A percentile compares a stretch with the other conserved stretches of the same genome.
These are phyloP conservation scores for Polyergus mexicanus DNA, from an alignment of 1,140 invertebrate genomes.

Conservation along the genomic window DNA sequence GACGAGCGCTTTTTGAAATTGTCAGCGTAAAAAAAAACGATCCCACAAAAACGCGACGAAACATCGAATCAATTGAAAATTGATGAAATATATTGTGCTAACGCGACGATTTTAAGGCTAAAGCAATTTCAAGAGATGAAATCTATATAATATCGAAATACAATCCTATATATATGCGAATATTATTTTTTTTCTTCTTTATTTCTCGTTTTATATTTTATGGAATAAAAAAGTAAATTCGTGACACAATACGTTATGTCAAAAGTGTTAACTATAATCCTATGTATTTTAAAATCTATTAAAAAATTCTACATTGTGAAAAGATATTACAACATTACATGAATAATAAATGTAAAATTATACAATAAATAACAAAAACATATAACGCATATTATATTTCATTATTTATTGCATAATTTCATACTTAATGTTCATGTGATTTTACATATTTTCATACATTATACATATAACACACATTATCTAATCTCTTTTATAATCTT, in stretches of 20 bases:
- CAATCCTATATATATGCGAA: neutral
- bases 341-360: too few relatives aligned
- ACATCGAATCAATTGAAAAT: neutral
- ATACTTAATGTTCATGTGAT: too few relatives aligned
- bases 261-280: neutral
- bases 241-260: neutral
- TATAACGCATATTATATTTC: too few relatives aligned
- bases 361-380: too few relatives aligned
- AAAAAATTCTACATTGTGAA: neutral
- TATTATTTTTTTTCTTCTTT: conserved; percentile 8
- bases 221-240: neutral
- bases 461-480: neutral
- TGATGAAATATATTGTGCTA: neutral
- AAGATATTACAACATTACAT: too few relatives aligned
- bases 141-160: conserved; percentile 9
- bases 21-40: neutral
- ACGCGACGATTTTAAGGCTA: conserved; percentile 1
- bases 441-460: neutral
- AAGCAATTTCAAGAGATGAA: conserved; percentile 1
- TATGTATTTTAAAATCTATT: neutral
- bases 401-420: neutral
- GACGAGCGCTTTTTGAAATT: neutral
- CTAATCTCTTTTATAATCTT: neutral
- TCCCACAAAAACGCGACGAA: neutral
- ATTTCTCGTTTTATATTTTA: neutral